phyloP scores from a whole-genome alignment of 2,797 vertebrate genomes.

The Antennarius maculatus region DNA sequence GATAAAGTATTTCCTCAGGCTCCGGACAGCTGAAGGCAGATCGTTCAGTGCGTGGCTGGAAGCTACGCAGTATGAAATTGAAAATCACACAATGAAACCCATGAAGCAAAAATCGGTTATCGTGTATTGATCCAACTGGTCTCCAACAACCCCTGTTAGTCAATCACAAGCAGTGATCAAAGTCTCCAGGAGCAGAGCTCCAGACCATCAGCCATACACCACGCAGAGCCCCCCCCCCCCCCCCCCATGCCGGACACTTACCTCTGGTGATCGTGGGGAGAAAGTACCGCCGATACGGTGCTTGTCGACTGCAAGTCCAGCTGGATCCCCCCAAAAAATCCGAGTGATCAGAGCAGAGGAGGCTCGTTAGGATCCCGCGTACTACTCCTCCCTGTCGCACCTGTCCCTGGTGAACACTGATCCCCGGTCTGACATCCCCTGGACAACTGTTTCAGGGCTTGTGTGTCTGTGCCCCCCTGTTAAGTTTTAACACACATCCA shows the following conservation, averaged over 20 bases:
- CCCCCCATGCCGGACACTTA: conserved; percentile 66
- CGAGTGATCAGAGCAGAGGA: conserved; percentile 47
- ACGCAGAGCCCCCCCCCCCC: conserved; percentile 17
- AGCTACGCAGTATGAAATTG: conserved; percentile 78
- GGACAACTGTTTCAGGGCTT: conserved; percentile 82
- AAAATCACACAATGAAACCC: conserved; percentile 41
- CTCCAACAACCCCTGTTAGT: neutral
- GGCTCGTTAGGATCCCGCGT: conserved; percentile 61
- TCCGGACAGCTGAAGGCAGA: conserved; percentile 48
- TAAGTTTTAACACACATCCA: conserved; percentile 41
- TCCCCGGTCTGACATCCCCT: conserved; percentile 80
- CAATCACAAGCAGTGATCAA: conserved; percentile 26
- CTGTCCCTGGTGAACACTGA: conserved; percentile 81
- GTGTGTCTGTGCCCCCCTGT: conserved; percentile 61
- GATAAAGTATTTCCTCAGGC: conserved; percentile 27
- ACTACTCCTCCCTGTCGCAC: conserved; percentile 83
- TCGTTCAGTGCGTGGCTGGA: conserved; percentile 60
- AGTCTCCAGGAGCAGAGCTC: conserved; percentile 54
- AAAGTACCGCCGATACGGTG: conserved; percentile 49
- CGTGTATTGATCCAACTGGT: neutral
- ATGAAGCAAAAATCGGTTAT: neutral
- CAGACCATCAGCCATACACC: conserved; percentile 30
- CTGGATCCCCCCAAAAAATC: conserved; percentile 66
- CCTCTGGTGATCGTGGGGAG: conserved; percentile 58
- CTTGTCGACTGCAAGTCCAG: conserved; percentile 49